phyloP scores from a whole-genome alignment of 2,797 vertebrate genomes.

The Muscicapa striata region DNA sequence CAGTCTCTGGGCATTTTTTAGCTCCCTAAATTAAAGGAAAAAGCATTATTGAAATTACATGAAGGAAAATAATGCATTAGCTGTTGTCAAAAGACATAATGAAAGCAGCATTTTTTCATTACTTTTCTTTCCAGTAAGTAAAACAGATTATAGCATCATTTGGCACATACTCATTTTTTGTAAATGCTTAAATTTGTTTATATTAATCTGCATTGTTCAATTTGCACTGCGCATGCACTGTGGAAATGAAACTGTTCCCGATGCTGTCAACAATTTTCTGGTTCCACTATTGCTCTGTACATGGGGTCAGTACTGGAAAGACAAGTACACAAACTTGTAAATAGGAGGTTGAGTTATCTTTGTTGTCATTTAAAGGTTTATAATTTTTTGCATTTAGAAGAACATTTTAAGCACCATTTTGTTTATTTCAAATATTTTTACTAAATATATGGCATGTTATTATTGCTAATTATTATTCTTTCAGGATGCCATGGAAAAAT shows the following conservation, averaged over 20 bases:
- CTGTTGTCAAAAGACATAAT: neutral
- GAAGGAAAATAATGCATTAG: neutral
- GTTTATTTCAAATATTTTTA: neutral
- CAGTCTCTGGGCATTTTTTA: neutral
- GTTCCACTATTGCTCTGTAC: neutral
- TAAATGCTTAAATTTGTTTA: neutral
- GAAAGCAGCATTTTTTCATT: neutral
- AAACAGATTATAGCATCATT: neutral
- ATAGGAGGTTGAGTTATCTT: neutral
- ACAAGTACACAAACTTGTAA: neutral
- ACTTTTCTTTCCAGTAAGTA: neutral
- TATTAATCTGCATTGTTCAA: neutral
- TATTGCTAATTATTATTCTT: neutral
- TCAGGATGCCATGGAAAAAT: neutral
- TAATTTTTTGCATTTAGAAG: neutral
- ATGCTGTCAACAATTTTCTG: neutral
- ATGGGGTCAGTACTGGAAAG: neutral
- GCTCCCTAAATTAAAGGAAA: neutral
- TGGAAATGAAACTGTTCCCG: neutral
- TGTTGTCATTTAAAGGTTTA: neutral
- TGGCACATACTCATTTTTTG: neutral
- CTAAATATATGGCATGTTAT: rapidly evolving
- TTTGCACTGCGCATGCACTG: neutral
- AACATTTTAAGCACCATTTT: neutral
- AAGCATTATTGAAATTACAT: neutral